Percentiles rank a stretch among this genome's conserved stretches.
Conservation (phyloP, 2,888 invertebrate genomes). For the Oxycera nigricornis region DNA sequence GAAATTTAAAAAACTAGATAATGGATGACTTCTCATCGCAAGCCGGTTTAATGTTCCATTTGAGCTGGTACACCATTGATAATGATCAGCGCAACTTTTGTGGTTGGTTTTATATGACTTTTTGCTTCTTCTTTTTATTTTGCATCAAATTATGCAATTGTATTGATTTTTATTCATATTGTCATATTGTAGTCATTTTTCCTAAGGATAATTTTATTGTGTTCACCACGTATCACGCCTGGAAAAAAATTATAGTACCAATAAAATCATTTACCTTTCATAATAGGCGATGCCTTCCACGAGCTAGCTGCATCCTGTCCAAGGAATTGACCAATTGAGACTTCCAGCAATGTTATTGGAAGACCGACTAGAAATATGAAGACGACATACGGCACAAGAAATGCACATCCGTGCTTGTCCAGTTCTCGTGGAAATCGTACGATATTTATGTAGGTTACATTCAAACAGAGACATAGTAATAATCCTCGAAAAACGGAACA, state of each 20-base stretch:
- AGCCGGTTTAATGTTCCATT: no score
- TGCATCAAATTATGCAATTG: no score
- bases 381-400: constrained; percentile 60
- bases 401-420: constrained; percentile 60
- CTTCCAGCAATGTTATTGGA: constrained; percentile 61
- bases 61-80: no score
- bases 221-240: no score
- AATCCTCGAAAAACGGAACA: constrained; percentile 62
- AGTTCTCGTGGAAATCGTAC: constrained; percentile 62
- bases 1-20: background rate
- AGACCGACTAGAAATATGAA: constrained; percentile 62
- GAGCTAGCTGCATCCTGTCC: constrained; percentile 62
- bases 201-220: no score
- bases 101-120: no score
- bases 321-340: constrained; percentile 61
- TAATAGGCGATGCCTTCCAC: constrained; percentile 62
- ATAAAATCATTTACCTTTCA: constrained; percentile 61
- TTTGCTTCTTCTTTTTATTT: no score
- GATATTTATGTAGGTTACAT: constrained; percentile 61
- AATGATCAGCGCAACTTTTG: no score
- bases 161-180: no score
- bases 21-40: background rate
- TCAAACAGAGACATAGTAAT: constrained; percentile 61
- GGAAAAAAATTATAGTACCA: no score
- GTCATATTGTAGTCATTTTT: no score